Conservation (phyloP, 1,140 invertebrate species). For the Agraylea sexmaculata region DNA sequence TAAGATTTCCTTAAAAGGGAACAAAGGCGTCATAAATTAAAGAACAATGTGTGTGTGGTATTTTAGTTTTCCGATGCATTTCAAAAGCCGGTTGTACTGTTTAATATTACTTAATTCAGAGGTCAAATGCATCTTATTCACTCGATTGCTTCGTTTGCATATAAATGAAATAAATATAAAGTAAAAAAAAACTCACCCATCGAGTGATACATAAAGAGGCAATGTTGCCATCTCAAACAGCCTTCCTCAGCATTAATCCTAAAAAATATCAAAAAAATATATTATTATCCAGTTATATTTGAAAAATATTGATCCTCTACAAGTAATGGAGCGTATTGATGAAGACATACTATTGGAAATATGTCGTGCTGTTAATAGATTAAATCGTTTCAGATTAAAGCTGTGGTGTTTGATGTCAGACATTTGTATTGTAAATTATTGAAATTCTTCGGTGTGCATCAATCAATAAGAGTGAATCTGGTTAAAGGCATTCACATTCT, state of each 20-base stretch:
- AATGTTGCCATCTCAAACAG: conserved; percentile 20
- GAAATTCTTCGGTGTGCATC: too few relatives aligned
- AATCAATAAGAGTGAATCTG: too few relatives aligned
- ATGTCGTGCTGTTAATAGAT: neutral
- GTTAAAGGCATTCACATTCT: too few relatives aligned
- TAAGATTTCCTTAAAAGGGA: too few relatives aligned
- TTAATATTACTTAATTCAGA: too few relatives aligned
- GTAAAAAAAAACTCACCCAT: conserved; percentile 16
- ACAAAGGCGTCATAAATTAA: neutral
- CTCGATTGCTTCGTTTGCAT: neutral
- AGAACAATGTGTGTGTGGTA: neutral
- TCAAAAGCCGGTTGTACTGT: neutral
- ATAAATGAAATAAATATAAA: conserved; percentile 3
- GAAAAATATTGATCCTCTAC: neutral
- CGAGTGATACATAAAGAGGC: conserved; percentile 17
- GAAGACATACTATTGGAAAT: neutral
- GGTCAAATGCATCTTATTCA: too few relatives aligned
- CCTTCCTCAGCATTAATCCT: too few relatives aligned
- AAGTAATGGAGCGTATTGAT: neutral
- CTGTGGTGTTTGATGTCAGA: neutral
- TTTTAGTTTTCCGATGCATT: neutral
- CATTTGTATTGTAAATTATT: too few relatives aligned
- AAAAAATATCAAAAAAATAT: too few relatives aligned
- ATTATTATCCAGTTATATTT: neutral
- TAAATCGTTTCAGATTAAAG: neutral